phyloP scores from a whole-genome alignment of 1,140 invertebrate genomes.

The Papilio xuthus region DNA sequence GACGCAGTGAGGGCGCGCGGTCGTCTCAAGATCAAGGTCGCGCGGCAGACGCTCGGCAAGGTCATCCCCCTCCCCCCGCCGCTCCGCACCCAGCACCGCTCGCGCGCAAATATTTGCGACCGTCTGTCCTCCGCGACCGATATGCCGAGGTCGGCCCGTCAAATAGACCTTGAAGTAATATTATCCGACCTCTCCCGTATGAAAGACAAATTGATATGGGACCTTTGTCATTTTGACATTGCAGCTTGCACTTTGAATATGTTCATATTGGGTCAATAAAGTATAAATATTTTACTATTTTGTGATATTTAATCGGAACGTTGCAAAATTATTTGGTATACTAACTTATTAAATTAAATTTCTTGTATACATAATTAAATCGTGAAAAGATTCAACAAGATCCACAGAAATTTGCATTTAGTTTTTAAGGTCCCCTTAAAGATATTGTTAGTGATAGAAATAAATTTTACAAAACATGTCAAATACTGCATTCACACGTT shows the following conservation, averaged over 20 bases:
- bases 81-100: slow-evolving; percentile 53
- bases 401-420: too few relatives aligned
- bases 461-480: too few relatives aligned
- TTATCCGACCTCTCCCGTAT: slow-evolving; percentile 70
- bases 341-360: too few relatives aligned
- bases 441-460: too few relatives aligned
- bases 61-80: slow-evolving; percentile 59
- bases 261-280: neutral
- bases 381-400: too few relatives aligned
- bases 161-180: slow-evolving; percentile 77
- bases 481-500: too few relatives aligned
- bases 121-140: slow-evolving; percentile 80
- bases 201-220: slow-evolving; percentile 61
- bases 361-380: too few relatives aligned
- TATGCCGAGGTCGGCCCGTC: slow-evolving; percentile 77
- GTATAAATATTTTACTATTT: neutral
- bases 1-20: slow-evolving; percentile 64
- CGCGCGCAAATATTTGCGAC: slow-evolving; percentile 78
- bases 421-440: too few relatives aligned
- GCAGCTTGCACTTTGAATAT: slow-evolving; percentile 30
- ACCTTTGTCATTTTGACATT: slow-evolving; percentile 59
- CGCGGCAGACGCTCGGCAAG: slow-evolving; percentile 75
- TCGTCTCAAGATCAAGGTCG: slow-evolving; percentile 81
- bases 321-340: too few relatives aligned
- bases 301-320: neutral